phyloP scores from a whole-genome alignment of 2,888 invertebrate species.

The Eupithecia subumbrata region DNA sequence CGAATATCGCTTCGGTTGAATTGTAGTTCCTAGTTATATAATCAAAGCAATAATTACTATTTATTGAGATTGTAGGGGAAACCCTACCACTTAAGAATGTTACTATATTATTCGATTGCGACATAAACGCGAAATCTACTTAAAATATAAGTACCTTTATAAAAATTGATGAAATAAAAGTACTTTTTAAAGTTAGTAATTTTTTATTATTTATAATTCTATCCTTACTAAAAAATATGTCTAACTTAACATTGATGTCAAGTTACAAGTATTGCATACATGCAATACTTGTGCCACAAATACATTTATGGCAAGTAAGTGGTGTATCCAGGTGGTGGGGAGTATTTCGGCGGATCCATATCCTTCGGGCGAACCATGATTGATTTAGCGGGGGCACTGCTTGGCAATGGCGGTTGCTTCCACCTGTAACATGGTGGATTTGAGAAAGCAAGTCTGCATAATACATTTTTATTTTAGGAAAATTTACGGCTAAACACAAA shows the following conservation, averaged over 20 bases:
- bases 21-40: conserved; percentile 2
- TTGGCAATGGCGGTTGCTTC: conserved; percentile 65
- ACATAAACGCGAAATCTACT: not conserved
- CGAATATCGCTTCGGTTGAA: not conserved
- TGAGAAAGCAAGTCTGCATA: too few species aligned
- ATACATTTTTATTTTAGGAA: too few species aligned
- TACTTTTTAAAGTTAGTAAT: not conserved
- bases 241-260: not conserved
- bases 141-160: not conserved
- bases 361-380: conserved; percentile 62
- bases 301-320: conserved; percentile 66
- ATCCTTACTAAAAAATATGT: not conserved
- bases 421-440: conserved; percentile 60
- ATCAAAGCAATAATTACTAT: not conserved
- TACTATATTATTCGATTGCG: not conserved
- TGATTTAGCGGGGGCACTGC: conserved; percentile 50
- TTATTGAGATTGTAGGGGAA: not conserved
- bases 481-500: too few species aligned
- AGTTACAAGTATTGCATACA: too few species aligned
- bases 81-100: not conserved
- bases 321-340: conserved; percentile 74
- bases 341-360: conserved; percentile 69
- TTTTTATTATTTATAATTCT: not conserved
- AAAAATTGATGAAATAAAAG: not conserved
- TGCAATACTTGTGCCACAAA: too few species aligned